phyloP scores from a whole-genome alignment of 1,140 invertebrate species.

The Brachionus calyciflorus region DNA sequence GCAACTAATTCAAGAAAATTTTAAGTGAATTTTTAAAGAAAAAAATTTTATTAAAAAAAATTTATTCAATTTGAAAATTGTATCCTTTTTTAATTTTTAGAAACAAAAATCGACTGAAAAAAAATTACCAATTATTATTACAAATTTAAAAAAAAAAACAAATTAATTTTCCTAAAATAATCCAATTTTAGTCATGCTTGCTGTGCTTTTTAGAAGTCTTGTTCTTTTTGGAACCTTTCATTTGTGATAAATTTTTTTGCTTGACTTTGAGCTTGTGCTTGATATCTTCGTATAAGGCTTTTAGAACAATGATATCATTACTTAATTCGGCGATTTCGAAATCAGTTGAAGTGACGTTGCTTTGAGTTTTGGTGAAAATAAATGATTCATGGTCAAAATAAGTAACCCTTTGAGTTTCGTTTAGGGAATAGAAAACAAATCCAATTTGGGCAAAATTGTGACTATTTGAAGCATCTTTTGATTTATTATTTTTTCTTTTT shows the following conservation, averaged over 20 bases:
- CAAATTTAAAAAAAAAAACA: neutral
- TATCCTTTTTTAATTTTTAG: too few species aligned
- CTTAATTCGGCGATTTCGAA: neutral
- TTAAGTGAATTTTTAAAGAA: too few species aligned
- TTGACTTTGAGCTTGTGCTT: neutral
- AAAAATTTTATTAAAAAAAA: too few species aligned
- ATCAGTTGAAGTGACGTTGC: neutral
- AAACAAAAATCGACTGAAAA: too few species aligned
- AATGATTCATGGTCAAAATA: slow-evolving; percentile 1
- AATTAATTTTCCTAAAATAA: too few species aligned
- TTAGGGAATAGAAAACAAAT: slow-evolving; percentile 11
- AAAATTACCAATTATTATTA: too few species aligned
- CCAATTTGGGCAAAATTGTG: slow-evolving; percentile 4
- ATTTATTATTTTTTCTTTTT: neutral
- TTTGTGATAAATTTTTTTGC: neutral
- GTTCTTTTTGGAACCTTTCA: neutral
- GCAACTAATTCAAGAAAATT: too few species aligned
- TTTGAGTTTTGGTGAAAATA: neutral
- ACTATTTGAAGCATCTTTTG: neutral
- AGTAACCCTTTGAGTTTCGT: neutral
- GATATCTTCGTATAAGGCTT: neutral
- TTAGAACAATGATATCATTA: slow-evolving; percentile 1
- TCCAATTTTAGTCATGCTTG: neutral
- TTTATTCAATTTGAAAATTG: too few species aligned
- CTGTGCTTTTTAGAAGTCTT: neutral